phyloP scores from a whole-genome alignment of 2,888 invertebrate genomes.

The Neoscelio sp. region DNA sequence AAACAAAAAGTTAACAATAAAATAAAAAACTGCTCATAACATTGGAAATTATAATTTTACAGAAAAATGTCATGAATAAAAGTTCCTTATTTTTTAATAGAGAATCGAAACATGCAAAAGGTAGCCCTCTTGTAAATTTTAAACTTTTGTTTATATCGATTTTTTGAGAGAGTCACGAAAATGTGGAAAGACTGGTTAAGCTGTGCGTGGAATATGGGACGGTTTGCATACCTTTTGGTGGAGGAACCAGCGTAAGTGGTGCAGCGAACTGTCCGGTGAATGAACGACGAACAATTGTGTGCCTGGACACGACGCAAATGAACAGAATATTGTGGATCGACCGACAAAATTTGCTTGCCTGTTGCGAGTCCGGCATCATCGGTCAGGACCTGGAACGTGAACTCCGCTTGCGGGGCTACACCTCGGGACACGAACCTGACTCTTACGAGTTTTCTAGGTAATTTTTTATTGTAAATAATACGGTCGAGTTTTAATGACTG shows the following conservation, averaged over 20 bases:
- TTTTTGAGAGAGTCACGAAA: slow-evolving; percentile 89
- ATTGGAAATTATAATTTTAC: no score
- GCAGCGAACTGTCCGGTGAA: slow-evolving; percentile 92
- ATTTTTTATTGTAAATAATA: background rate
- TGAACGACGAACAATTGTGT: slow-evolving; percentile 92
- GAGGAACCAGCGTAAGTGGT: slow-evolving; percentile 96
- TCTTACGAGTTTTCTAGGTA: slow-evolving; percentile 97
- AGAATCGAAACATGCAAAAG: no score
- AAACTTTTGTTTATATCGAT: slow-evolving; percentile 41
- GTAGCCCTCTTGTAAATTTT: background rate
- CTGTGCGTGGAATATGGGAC: slow-evolving; percentile 90
- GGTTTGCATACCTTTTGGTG: slow-evolving; percentile 96
- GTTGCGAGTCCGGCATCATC: slow-evolving; percentile 95
- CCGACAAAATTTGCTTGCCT: slow-evolving; percentile 90
- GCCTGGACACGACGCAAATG: slow-evolving; percentile 97
- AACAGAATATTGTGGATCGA: slow-evolving; percentile 98
- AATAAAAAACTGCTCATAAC: no score
- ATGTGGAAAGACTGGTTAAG: slow-evolving; percentile 92
- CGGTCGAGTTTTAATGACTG: no score
- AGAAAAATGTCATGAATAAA: no score
- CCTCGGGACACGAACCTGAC: slow-evolving; percentile 98
- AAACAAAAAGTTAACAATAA: no score
- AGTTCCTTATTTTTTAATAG: no score
- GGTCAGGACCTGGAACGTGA: slow-evolving; percentile 97
- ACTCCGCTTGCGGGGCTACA: slow-evolving; percentile 90